A percentile compares a stretch with the other conserved stretches of the same genome.
phyloP scores from a whole-genome alignment of 2,888 invertebrate genomes.

The Syrista parreyssii region DNA sequence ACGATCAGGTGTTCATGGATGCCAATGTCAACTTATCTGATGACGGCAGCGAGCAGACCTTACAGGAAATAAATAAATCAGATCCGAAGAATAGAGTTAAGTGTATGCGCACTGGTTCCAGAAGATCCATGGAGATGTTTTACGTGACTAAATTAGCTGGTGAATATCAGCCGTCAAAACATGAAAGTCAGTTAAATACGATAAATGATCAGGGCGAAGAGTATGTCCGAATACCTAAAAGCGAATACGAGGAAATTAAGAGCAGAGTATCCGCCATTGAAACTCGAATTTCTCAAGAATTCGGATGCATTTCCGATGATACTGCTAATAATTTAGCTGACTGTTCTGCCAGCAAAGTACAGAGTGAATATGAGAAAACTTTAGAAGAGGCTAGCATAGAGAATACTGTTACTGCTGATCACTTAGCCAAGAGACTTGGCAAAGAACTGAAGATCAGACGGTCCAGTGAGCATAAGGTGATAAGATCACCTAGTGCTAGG shows the following conservation, averaged over 20 bases:
- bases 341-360: slow-evolving; percentile 74
- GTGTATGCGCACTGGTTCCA: slow-evolving; percentile 24
- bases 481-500: slow-evolving; percentile 83
- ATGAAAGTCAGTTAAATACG: slow-evolving; percentile 54
- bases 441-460: slow-evolving; percentile 80
- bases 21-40: slow-evolving; percentile 61
- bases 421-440: slow-evolving; percentile 77
- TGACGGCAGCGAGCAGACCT: slow-evolving; percentile 43
- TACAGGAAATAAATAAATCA: slow-evolving; percentile 21
- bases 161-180: background rate
- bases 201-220: slow-evolving; percentile 66
- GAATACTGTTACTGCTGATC: slow-evolving; percentile 75
- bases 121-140: slow-evolving; percentile 14
- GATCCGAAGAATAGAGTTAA: slow-evolving; percentile 16
- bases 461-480: slow-evolving; percentile 76
- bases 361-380: slow-evolving; percentile 80
- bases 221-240: slow-evolving; percentile 79
- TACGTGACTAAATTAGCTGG: background rate
- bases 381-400: slow-evolving; percentile 76
- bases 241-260: slow-evolving; percentile 83
- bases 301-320: slow-evolving; percentile 61
- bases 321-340: slow-evolving; percentile 48
- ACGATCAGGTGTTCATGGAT: slow-evolving; percentile 54
- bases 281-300: slow-evolving; percentile 76
- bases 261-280: slow-evolving; percentile 80